These are phyloP conservation scores for Pyrgilauda ruficollis DNA, from an alignment of 2,113 vertebrate genomes.

Conservation along the genomic window DNA sequence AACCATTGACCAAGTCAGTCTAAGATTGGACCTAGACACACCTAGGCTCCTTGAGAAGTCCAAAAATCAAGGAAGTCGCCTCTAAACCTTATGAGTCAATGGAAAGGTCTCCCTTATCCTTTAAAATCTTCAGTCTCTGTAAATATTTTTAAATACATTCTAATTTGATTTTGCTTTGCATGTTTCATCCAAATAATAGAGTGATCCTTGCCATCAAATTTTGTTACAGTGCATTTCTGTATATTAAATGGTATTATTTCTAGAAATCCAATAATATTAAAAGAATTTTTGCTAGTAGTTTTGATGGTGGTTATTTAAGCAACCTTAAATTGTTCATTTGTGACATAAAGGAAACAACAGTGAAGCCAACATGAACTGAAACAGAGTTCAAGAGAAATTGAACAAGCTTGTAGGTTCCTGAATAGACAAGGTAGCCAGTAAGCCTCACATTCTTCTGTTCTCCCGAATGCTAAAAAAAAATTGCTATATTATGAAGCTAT, in stretches of 20 bases:
- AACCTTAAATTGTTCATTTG: background rate
- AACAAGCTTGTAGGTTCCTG: background rate
- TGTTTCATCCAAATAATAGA: background rate
- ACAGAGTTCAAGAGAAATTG: background rate
- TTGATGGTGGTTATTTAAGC: background rate
- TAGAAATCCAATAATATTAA: background rate
- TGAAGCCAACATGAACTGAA: background rate
- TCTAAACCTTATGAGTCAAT: background rate
- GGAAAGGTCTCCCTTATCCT: background rate
- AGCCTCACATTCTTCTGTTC: background rate
- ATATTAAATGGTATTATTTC: background rate
- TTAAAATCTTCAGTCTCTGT: background rate
- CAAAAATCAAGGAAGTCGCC: background rate
- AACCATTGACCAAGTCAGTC: background rate
- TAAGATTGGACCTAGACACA: background rate
- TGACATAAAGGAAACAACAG: background rate
- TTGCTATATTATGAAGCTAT: background rate
- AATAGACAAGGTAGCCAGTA: rapidly evolving
- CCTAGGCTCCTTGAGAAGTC: background rate
- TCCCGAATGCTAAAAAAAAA: background rate
- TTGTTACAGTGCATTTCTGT: background rate
- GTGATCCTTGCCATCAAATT: background rate
- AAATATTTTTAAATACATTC: background rate
- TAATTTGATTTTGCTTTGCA: background rate
- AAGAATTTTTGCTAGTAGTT: background rate